phyloP scores from a whole-genome alignment of 2,113 vertebrate genomes.

The Fregata magnificens region DNA sequence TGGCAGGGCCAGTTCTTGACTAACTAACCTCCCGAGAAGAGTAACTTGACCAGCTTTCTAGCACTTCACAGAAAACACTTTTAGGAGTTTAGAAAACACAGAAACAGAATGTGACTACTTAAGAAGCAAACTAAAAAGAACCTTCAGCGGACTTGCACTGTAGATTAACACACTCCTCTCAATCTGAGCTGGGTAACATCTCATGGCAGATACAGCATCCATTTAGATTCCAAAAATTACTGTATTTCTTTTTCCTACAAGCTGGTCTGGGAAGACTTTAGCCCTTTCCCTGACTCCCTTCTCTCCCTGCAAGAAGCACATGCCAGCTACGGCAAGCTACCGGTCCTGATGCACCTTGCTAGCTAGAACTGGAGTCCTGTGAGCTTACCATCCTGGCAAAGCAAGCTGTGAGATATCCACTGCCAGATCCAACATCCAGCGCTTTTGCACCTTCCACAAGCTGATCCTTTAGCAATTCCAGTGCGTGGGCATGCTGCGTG shows the following conservation, averaged over 20 bases:
- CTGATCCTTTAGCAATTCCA: constrained; percentile 87
- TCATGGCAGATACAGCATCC: neutral
- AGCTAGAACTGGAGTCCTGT: fast-evolving
- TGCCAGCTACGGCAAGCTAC: neutral
- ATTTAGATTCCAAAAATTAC: neutral
- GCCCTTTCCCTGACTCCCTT: neutral
- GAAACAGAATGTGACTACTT: neutral
- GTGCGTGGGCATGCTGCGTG: constrained; percentile 84
- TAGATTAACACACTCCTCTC: neutral
- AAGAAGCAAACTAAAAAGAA: neutral
- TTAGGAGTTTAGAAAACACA: neutral
- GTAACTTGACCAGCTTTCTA: neutral
- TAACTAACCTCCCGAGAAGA: neutral
- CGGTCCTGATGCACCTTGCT: too few species aligned
- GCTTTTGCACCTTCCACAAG: constrained; percentile 84
- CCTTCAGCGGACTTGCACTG: neutral
- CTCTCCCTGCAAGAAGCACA: neutral
- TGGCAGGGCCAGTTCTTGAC: neutral
- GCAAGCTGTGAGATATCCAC: constrained; percentile 89
- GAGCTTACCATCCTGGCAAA: constrained; percentile 88
- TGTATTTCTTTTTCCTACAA: neutral
- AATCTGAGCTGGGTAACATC: neutral
- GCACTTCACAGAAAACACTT: neutral
- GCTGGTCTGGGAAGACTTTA: neutral
- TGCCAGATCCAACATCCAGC: constrained; percentile 91